These are phyloP conservation scores for Napeogenes inachia DNA, from an alignment of 2,888 invertebrate species.

Conservation along the genomic window DNA sequence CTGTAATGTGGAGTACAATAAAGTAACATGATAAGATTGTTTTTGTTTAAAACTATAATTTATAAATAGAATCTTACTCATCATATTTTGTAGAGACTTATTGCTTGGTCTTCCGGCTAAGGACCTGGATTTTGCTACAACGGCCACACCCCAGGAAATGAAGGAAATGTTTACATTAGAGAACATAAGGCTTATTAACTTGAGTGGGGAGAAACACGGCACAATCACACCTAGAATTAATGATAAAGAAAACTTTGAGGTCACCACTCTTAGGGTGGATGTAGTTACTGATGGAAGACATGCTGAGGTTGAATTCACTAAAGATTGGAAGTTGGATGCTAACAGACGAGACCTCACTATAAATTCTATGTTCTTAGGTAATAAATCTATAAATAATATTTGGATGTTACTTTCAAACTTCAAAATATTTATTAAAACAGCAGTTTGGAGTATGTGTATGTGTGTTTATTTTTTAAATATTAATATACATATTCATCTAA, in stretches of 20 bases:
- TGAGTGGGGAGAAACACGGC: constrained; percentile 94
- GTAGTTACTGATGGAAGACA: constrained; percentile 94
- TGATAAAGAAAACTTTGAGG: constrained; percentile 95
- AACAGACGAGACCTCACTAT: constrained; percentile 97
- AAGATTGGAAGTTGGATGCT: constrained; percentile 95
- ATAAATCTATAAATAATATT: constrained; percentile 1
- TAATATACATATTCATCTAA: too few relatives aligned
- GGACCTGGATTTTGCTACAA: constrained; percentile 98
- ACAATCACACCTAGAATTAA: constrained; percentile 97
- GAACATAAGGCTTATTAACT: constrained; percentile 93
- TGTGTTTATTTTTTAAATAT: too few relatives aligned
- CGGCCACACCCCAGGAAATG: constrained; percentile 97
- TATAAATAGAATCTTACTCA: background rate
- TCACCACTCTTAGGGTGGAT: constrained; percentile 96
- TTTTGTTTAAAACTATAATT: background rate
- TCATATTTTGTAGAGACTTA: constrained; percentile 78
- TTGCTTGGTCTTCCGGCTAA: constrained; percentile 87
- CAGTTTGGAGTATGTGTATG: too few relatives aligned
- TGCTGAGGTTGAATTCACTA: constrained; percentile 96
- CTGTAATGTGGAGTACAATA: too few relatives aligned
- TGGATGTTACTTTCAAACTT: background rate
- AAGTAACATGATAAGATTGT: too few relatives aligned
- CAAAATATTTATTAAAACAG: background rate
- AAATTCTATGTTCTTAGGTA: constrained; percentile 97
- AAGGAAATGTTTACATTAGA: constrained; percentile 92